A percentile compares a stretch with the other conserved stretches of the same genome.
Conservation (phyloP, 2,113 vertebrate genomes). For the Motacilla tschutschensis region DNA sequence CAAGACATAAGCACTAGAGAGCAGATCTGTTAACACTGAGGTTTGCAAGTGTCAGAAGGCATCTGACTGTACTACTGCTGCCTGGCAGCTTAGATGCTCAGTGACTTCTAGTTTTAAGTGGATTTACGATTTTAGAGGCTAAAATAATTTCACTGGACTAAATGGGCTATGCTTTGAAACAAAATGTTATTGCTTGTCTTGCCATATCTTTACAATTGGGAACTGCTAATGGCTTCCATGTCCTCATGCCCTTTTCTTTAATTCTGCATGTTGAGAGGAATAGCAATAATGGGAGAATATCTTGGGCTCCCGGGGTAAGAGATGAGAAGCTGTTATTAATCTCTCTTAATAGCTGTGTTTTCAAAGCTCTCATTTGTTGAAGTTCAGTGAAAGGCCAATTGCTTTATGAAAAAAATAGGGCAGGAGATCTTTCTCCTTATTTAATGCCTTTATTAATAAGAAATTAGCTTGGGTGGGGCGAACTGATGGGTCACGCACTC, state of each 20-base stretch:
- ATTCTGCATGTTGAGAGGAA: background rate
- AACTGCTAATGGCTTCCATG: background rate
- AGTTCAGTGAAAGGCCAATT: background rate
- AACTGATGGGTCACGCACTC: too few species aligned
- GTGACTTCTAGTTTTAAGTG: background rate
- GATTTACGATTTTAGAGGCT: background rate
- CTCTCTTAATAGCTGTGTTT: background rate
- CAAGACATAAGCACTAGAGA: background rate
- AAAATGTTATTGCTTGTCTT: background rate
- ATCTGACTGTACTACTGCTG: background rate
- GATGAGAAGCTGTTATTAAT: background rate
- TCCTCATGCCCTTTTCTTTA: constrained; percentile 3
- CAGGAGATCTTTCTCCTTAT: too few species aligned
- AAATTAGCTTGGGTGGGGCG: too few species aligned
- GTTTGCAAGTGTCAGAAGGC: background rate
- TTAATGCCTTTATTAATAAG: too few species aligned
- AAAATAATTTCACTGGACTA: background rate
- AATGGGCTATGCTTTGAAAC: background rate
- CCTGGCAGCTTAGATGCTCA: background rate
- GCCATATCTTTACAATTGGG: background rate
- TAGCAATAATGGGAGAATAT: background rate
- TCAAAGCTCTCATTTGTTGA: constrained; percentile 1
- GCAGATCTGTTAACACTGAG: background rate
- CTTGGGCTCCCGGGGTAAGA: background rate
- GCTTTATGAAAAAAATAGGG: background rate